phyloP scores from a whole-genome alignment of 2,113 vertebrate genomes.

The Callospermophilus lateralis region DNA sequence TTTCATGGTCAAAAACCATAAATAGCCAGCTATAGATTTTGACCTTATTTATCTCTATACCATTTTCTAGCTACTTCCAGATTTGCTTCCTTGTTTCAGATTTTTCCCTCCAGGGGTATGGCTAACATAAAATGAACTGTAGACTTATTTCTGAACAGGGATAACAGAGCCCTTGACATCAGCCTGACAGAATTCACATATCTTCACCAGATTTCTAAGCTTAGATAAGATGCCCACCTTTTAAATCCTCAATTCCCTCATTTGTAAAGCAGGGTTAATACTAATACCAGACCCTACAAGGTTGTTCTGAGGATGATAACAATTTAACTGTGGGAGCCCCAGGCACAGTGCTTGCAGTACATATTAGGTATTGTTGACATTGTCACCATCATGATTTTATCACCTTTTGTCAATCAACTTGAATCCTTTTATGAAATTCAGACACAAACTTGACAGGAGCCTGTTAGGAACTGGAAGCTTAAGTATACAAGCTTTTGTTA shows the following conservation, averaged over 20 bases:
- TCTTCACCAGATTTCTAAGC: neutral
- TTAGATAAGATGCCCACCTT: neutral
- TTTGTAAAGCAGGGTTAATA: neutral
- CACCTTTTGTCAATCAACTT: neutral
- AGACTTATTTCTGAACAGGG: neutral
- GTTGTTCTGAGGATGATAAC: neutral
- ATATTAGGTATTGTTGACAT: neutral
- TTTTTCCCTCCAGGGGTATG: neutral
- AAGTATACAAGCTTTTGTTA: neutral
- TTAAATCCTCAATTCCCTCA: neutral
- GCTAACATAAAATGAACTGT: neutral
- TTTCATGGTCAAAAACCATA: neutral
- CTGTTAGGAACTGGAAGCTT: neutral
- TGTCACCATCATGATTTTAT: neutral
- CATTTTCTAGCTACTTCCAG: neutral
- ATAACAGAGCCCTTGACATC: neutral
- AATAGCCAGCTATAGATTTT: neutral
- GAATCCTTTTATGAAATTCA: neutral
- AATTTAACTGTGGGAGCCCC: neutral
- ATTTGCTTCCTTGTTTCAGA: slow-evolving; percentile 16
- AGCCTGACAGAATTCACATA: neutral
- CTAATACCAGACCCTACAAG: neutral
- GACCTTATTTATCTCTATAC: neutral
- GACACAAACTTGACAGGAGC: neutral
- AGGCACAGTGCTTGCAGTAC: neutral